Conservation (phyloP, 2,888 invertebrate species). For the Nomada ferruginata region DNA sequence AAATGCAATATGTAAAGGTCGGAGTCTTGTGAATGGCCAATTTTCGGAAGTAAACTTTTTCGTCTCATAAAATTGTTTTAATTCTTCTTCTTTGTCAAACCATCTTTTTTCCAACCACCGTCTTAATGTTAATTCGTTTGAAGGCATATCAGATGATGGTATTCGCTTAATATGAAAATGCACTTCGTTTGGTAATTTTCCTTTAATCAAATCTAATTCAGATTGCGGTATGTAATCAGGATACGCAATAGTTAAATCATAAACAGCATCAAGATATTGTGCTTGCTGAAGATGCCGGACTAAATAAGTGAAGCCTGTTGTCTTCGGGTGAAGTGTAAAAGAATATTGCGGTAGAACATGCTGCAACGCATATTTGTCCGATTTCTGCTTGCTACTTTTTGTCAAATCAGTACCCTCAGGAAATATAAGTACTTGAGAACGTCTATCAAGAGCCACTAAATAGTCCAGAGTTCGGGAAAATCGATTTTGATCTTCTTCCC, state of each 20-base stretch:
- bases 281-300: slow-evolving; percentile 86
- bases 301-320: slow-evolving; percentile 91
- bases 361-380: slow-evolving; percentile 89
- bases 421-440: slow-evolving; percentile 91
- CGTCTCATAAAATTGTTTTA: slow-evolving; percentile 86
- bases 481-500: slow-evolving; percentile 90
- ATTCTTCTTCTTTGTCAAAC: slow-evolving; percentile 87
- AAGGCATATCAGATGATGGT: slow-evolving; percentile 86
- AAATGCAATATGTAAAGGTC: slow-evolving; percentile 86
- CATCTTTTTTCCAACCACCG: slow-evolving; percentile 89
- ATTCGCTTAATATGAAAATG: slow-evolving; percentile 91
- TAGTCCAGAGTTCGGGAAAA: slow-evolving; percentile 90
- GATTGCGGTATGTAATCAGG: slow-evolving; percentile 91
- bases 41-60: slow-evolving; percentile 84
- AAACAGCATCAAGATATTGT: slow-evolving; percentile 90
- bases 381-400: slow-evolving; percentile 88
- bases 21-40: slow-evolving; percentile 80
- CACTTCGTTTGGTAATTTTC: slow-evolving; percentile 90
- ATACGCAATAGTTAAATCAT: slow-evolving; percentile 94
- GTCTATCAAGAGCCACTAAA: slow-evolving; percentile 88
- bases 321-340: slow-evolving; percentile 94
- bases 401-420: slow-evolving; percentile 96
- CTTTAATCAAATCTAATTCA: slow-evolving; percentile 89
- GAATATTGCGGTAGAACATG: slow-evolving; percentile 89
- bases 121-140: slow-evolving; percentile 86